These are phyloP conservation scores for Podargus strigoides DNA, from an alignment of 2,797 vertebrate species.

Conservation along the genomic window DNA sequence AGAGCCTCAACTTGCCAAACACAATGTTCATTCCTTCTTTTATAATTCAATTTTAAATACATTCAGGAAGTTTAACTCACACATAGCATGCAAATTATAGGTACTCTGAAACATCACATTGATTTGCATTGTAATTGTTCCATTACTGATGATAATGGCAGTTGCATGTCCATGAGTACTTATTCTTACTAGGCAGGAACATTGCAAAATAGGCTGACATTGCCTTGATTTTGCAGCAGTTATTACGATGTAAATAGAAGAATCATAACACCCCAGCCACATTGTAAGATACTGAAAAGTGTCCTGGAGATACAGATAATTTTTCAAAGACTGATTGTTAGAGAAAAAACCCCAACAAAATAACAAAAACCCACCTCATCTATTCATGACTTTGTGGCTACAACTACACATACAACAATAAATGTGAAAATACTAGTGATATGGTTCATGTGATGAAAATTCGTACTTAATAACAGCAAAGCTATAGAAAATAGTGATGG, in stretches of 20 bases:
- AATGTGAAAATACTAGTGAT: background rate
- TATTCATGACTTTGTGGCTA: background rate
- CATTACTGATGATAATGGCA: slow-evolving; percentile 20
- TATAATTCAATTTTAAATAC: slow-evolving; percentile 49
- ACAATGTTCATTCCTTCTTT: background rate
- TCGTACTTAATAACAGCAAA: background rate
- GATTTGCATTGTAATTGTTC: slow-evolving; percentile 23
- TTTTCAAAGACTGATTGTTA: background rate
- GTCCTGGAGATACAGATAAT: background rate
- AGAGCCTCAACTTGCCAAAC: background rate
- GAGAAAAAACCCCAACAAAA: background rate
- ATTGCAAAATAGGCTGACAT: background rate
- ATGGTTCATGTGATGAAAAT: background rate
- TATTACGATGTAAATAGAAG: background rate
- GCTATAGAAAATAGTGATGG: background rate
- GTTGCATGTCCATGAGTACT: background rate
- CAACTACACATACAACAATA: background rate
- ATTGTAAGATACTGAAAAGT: background rate
- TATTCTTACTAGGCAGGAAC: background rate
- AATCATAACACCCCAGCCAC: background rate
- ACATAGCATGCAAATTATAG: slow-evolving; percentile 32
- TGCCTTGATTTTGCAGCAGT: background rate
- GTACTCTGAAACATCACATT: background rate
- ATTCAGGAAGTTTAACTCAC: slow-evolving; percentile 21
- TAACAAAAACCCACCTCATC: background rate